These are phyloP conservation scores for Drosophila dives DNA, from an alignment of 2,888 invertebrate species.

Conservation along the genomic window DNA sequence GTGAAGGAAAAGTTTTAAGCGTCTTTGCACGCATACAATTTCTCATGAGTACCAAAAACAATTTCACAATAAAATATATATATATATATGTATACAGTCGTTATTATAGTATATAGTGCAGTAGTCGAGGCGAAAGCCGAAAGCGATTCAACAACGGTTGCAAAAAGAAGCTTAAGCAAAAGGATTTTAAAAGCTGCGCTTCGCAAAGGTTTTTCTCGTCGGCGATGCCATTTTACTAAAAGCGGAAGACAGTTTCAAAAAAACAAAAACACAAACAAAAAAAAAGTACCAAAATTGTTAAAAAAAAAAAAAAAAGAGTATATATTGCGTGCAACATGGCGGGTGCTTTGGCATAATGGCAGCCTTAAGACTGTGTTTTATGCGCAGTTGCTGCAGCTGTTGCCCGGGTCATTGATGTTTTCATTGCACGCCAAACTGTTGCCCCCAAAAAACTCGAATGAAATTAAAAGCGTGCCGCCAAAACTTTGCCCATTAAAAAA, in stretches of 20 bases:
- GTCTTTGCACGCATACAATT: conserved; percentile 77
- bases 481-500: conserved; percentile 49
- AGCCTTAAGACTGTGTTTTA: conserved; percentile 62
- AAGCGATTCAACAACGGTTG: conserved; percentile 44
- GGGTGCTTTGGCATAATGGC: conserved; percentile 58
- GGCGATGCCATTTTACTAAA: conserved; percentile 52
- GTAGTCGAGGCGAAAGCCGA: conserved; percentile 11
- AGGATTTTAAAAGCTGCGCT: conserved; percentile 63
- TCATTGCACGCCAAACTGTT: conserved; percentile 70
- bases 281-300: conserved; percentile 22
- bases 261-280: neutral
- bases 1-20: conserved; percentile 72
- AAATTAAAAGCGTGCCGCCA: conserved; percentile 60
- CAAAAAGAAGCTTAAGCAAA: conserved; percentile 67
- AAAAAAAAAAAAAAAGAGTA: conserved; percentile 7
- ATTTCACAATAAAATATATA: conserved; percentile 72
- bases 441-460: conserved; percentile 47
- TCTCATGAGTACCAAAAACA: conserved; percentile 77
- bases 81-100: conserved; percentile 17
- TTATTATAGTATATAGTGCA: conserved; percentile 14
- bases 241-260: conserved; percentile 50
- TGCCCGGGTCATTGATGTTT: conserved; percentile 62
- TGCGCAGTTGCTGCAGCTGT: conserved; percentile 57
- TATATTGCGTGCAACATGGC: conserved; percentile 45
- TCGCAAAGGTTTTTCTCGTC: conserved; percentile 42